A percentile compares a stretch with the other conserved stretches of the same genome.
Evolutionary conservation across 2,888 invertebrate genomes (phyloP).

Genomic region (Iselma pallidipennis): DNA sequence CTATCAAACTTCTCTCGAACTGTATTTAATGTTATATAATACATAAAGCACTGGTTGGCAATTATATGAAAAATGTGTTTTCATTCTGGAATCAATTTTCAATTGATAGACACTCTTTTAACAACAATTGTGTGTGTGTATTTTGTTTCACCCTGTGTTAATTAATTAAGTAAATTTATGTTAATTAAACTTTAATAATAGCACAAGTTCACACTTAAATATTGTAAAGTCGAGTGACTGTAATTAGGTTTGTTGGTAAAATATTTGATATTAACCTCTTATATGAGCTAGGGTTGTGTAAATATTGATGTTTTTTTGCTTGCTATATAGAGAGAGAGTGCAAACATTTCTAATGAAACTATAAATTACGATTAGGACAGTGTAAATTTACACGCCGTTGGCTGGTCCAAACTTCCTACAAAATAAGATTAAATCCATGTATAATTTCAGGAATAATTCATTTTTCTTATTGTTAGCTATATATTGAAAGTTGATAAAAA

Average conservation of each 20-base stretch:
- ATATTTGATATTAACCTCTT: constrained; percentile 13
- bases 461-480: too few relatives aligned
- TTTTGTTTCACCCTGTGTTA: neutral
- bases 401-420: neutral
- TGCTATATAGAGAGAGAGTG: constrained; percentile 4
- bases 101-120: too few relatives aligned
- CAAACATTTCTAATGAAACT: constrained; percentile 22
- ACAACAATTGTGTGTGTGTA: neutral
- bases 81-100: neutral
- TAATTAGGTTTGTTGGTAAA: constrained; percentile 22
- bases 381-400: constrained; percentile 14
- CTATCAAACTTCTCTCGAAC: neutral
- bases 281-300: constrained; percentile 6
- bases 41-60: too few relatives aligned
- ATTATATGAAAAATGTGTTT: neutral
- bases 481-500: too few relatives aligned
- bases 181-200: neutral
- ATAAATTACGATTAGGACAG: constrained; percentile 23
- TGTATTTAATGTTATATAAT: too few relatives aligned
- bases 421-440: too few relatives aligned
- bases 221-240: neutral
- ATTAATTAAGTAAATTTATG: neutral
- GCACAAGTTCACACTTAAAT: neutral
- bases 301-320: constrained; percentile 21
- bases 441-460: too few relatives aligned